Base-by-base conservation (phyloP, 1,140 invertebrate species). In the Geopemphigus sp. region DNA sequence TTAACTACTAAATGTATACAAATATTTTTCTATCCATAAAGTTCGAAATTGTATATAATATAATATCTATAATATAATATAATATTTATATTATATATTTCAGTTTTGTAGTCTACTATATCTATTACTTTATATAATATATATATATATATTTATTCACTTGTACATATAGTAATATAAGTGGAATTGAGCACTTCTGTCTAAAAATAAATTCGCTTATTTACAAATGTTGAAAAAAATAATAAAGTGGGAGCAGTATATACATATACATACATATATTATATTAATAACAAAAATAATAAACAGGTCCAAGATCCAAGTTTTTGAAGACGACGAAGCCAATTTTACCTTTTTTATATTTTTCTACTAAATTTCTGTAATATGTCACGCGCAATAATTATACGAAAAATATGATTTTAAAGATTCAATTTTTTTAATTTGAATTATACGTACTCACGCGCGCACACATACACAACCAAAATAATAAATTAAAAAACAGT, bases 131-230 rank as follows among this genome's bases (percentile, higher is more conserved):
- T n/a, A n/a, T n/a, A n/a, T n/a, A n/a, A n/a, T n/a, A n/a, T n/a
- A n/a, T 56, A 56, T 50, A 66, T 68, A 39, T 8, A 57, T 68
- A 47, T 68, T 47, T 39, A 68, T 68, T 22, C 39, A 50, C 22
- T 68, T 5, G n/a, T 4, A 39, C 3, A 8, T 39, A 39, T n/a
- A 66, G 1, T 29, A n/a, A 12, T 50, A 50, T 50, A 8, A 50
- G 47, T 19, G 32, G 6, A 15, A 47, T 63, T 76, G 50, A 78
- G 50, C 57, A 47, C 56, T 45, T 47, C 8, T 5, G 17, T 78
- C 57, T 78, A 78, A 78, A 78, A 76, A 76, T 76, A 76, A 39
- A 61, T 76, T 61, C 5, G 32, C 15, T 24, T 61, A 76, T 76
- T 76, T 59, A 19, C 5, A 70, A 4, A 39, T 39, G 32, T 39